Evolutionary conservation across 1,140 invertebrate genomes (phyloP), one percentile per base, ranked within the genome.

Genomic region (Drosophila jambulina): DNA sequence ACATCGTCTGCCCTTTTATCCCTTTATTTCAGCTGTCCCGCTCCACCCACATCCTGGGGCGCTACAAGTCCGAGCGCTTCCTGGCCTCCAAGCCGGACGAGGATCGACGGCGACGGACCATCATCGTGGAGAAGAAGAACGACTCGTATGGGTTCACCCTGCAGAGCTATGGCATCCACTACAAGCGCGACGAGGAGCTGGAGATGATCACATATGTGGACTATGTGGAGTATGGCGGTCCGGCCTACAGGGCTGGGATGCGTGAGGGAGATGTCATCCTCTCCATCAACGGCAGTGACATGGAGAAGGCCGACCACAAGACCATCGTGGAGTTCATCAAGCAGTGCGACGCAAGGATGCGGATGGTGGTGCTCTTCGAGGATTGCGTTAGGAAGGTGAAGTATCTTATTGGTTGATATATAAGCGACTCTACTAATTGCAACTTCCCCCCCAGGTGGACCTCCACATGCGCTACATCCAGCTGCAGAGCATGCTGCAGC

Each of bases 161-260:
- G 56, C 95, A 99, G 95, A 99, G 97, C 91, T 99, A 99, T 92
- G 98, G 98, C 13, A 98, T 99, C 54, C 97, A 98, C 91, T 98
- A 99, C 93, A 98, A 98, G 91, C 96, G 96, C 92, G 97, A 98
- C 70, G 93, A 93, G 62, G 94, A 95, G 84, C 93, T 95, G 60
- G 98, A 98, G 93, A 97, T 99, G 94, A 98, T 99, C 25, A 98
- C 98, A 0, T 99, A 99, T 86, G 98, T 99, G 27, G 98, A 99
- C 92, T 98, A 98, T 87, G 97, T 99, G n/a, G 98, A 98, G 79
- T 96, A 96, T 63, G 96, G 98, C 63, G 97, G 98, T 1, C 96
- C 98, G 8, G 98, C 98, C 0, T 97, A 97, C 74, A 95, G 95
- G 69, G 97, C 98, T 1, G 98, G 98, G 0, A 98, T 99, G 97